Evolutionary conservation across 2,797 vertebrate genomes (phyloP), one percentile per base, ranked within the genome.

Genomic region (Serranus cabrilla): DNA sequence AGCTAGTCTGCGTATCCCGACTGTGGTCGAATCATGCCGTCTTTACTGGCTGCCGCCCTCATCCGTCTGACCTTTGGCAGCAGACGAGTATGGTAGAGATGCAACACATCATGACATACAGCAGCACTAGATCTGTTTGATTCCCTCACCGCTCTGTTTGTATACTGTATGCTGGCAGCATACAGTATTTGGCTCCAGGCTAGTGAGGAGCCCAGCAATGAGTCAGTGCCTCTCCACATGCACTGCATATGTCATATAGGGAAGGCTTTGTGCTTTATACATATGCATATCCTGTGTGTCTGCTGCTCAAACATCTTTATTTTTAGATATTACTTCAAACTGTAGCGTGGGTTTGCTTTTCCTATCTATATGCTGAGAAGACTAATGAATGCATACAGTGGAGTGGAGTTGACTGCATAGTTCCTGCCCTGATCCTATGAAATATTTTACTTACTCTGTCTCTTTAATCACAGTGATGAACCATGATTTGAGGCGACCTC

Each of bases 311-410:
- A 74, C 20, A 54, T 60, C 57, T 81, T 78, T 86, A 85, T 83
- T 83, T 87, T 79, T 80, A 82, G 83, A 70, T 51, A 68, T 69
- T 50, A 81, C 50, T 78, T 84, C 59, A 64, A 85, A 81, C 62
- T 66, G 37, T n/a, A 58, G 70, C 13, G 57, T 87, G 64, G 74
- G 79, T 74, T 85, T 62, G 37, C 60, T 31, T 66, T 59, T 57
- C 13, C 42, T 18, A 34, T 81, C 17, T 45, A 39, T 51, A 27
- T 37, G 40, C 50, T 52, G 7, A 52, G 42, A 66, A 70, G 43
- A 42, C 55, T 80, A 61, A 82, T 76, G 49, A 73, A 57, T 63
- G 20, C 70, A 76, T 21, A 46, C 17, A 21, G 27, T 27, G 6
- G 17, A 80, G 57, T 66, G 1, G 0, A 47, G 40, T 20, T 47